phyloP scores from a whole-genome alignment of 2,113 vertebrate species.

The Menidia beryllina region DNA sequence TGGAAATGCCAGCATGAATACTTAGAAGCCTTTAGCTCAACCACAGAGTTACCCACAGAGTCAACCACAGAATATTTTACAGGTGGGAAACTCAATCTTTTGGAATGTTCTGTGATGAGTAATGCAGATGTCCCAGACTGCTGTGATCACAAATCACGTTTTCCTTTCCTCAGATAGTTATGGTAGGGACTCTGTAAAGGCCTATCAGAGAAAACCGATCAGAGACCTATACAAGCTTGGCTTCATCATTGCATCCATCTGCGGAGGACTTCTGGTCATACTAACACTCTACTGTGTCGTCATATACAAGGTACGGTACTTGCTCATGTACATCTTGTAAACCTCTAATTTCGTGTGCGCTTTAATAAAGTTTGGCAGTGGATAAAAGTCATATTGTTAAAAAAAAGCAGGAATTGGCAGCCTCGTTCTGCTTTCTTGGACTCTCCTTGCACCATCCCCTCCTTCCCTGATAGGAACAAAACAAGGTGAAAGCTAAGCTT shows the following conservation, averaged over 20 bases:
- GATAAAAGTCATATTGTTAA: conserved; percentile 28
- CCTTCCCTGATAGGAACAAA: conserved; percentile 18
- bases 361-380: conserved; percentile 18
- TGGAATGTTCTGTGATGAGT: conserved; percentile 22
- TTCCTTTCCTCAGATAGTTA: conserved; percentile 64
- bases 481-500: neutral
- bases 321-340: conserved; percentile 8
- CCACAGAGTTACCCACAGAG: conserved; percentile 59
- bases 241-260: conserved; percentile 72
- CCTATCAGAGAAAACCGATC: conserved; percentile 58
- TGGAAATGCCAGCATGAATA: conserved; percentile 82
- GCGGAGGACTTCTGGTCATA: conserved; percentile 73
- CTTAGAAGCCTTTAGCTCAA: conserved; percentile 51
- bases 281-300: conserved; percentile 74
- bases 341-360: neutral
- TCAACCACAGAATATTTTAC: conserved; percentile 50
- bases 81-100: conserved; percentile 54
- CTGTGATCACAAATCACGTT: conserved; percentile 31
- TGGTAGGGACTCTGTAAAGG: conserved; percentile 54
- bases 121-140: conserved; percentile 17
- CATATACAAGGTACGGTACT: conserved; percentile 78
- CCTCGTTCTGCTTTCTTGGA: neutral
- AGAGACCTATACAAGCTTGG: conserved; percentile 72
- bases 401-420: conserved; percentile 18
- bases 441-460: conserved; percentile 13